Percentiles rank a stretch among this genome's conserved stretches.
Conservation (phyloP, 2,113 vertebrate species). For the Cavia porcellus region DNA sequence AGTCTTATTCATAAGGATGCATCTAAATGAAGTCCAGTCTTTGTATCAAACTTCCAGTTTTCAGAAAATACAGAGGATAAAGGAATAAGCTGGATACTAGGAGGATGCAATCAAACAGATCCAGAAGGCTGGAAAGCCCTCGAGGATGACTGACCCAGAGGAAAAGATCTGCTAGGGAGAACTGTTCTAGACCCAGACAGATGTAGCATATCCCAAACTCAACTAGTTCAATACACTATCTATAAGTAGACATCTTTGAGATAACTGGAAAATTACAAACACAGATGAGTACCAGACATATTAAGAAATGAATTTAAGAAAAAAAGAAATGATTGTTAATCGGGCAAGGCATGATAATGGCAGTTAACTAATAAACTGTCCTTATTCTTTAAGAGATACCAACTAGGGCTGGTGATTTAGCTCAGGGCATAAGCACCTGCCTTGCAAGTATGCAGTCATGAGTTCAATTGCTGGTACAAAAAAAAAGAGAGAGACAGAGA, state of each 20-base stretch:
- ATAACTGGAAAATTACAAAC: neutral
- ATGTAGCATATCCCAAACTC: neutral
- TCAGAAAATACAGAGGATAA: neutral
- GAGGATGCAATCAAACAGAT: neutral
- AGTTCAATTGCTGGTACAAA: too few relatives aligned
- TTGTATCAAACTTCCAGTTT: neutral
- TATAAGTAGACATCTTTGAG: neutral
- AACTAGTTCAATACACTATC: neutral
- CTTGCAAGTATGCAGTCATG: too few relatives aligned
- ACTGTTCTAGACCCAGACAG: neutral
- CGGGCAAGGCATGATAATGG: neutral
- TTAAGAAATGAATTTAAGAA: constrained; percentile 2
- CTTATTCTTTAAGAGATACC: neutral
- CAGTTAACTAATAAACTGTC: neutral
- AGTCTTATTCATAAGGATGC: neutral
- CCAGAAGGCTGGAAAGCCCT: neutral
- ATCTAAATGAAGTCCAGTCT: neutral
- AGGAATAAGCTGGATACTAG: neutral
- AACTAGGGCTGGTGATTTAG: neutral
- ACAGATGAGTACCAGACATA: neutral
- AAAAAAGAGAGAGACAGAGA: neutral
- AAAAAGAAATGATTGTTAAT: neutral
- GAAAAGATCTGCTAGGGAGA: neutral
- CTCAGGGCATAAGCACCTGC: too few relatives aligned
- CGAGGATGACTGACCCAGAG: neutral